phyloP scores from a whole-genome alignment of 2,113 vertebrate species.

The Prinia subflava region DNA sequence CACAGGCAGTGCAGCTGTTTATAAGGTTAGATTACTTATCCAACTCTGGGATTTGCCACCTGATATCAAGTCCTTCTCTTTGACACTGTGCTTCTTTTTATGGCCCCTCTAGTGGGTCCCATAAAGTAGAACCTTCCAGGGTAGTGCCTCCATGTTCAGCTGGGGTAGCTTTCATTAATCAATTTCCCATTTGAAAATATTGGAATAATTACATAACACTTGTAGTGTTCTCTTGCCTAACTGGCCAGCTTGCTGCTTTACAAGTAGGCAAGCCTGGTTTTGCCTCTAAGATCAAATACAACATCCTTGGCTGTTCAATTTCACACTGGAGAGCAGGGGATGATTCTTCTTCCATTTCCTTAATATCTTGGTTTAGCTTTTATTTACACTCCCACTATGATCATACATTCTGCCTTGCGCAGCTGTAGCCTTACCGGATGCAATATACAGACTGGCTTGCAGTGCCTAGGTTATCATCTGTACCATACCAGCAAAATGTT shows the following conservation, averaged over 20 bases:
- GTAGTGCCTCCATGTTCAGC: background rate
- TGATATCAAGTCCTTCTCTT: background rate
- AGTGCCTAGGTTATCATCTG: background rate
- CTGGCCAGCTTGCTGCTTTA: background rate
- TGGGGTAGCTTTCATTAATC: background rate
- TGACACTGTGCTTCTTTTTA: background rate
- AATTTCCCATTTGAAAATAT: background rate
- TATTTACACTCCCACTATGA: background rate
- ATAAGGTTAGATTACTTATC: background rate
- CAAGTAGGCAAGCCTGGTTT: background rate
- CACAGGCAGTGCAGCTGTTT: background rate
- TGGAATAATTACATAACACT: background rate
- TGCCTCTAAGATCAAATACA: background rate
- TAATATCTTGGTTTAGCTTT: background rate
- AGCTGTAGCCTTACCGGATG: background rate
- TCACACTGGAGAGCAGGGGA: background rate
- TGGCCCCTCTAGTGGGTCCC: background rate
- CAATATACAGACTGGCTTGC: background rate
- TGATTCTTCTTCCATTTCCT: background rate
- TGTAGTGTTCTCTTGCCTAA: background rate
- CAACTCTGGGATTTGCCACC: background rate
- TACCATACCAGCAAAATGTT: background rate
- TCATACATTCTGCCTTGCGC: background rate
- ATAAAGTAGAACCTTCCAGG: background rate
- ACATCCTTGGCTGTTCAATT: background rate